Percentiles rank a stretch among this genome's conserved stretches.
phyloP scores from a whole-genome alignment of 2,888 invertebrate genomes.

The Trichogramma evanescens region DNA sequence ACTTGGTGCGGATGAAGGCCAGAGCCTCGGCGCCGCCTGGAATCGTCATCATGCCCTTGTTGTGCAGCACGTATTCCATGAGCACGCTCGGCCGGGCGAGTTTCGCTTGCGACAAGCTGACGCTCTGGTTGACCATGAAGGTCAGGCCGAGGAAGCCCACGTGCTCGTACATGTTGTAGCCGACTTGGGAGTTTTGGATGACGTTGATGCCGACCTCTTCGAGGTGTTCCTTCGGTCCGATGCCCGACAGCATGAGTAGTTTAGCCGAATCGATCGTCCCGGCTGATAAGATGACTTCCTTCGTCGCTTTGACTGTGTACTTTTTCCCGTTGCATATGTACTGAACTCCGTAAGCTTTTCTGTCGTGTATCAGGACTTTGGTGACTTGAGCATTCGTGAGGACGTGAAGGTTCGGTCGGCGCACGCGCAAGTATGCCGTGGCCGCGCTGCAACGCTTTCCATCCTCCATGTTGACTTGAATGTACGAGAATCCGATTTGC shows the following conservation, averaged over 20 bases:
- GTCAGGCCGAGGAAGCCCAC: conserved; percentile 62
- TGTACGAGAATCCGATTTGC: conserved; percentile 51
- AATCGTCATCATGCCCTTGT: conserved; percentile 42
- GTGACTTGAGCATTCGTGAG: conserved; percentile 37
- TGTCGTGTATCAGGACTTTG: conserved; percentile 35
- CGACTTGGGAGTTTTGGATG: conserved; percentile 59
- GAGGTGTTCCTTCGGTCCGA: conserved; percentile 59
- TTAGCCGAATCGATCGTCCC: conserved; percentile 78
- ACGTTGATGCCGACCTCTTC: conserved; percentile 55
- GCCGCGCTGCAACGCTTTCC: conserved; percentile 52
- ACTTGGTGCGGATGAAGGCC: conserved; percentile 47
- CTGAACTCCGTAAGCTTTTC: conserved; percentile 39
- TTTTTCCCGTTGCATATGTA: conserved; percentile 53
- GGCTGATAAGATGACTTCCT: conserved; percentile 59
- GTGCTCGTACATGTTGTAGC: conserved; percentile 63
- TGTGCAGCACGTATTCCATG: conserved; percentile 39
- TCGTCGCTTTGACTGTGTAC: conserved; percentile 52
- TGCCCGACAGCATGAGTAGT: conserved; percentile 60
- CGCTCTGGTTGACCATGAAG: conserved; percentile 56
- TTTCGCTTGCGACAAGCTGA: conserved; percentile 49
- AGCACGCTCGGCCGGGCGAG: conserved; percentile 33
- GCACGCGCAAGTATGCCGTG: conserved; percentile 52
- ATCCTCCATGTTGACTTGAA: conserved; percentile 51
- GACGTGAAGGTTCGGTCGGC: conserved; percentile 39
- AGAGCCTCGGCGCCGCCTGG: conserved; percentile 49